Evolutionary conservation across 2,888 invertebrate species (phyloP).

Genomic region (Macaria liturata): DNA sequence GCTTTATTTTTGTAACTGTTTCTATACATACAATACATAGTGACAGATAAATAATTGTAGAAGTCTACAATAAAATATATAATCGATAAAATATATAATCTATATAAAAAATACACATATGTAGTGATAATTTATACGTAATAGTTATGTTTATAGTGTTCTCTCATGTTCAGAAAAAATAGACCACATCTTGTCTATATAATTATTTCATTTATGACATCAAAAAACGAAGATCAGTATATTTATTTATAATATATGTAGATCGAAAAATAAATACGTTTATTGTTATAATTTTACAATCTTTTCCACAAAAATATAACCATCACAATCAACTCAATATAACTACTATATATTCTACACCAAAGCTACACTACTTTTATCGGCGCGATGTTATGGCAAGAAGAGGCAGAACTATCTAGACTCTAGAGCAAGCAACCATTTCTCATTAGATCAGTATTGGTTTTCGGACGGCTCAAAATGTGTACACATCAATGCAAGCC

Average conservation of each 20-base stretch:
- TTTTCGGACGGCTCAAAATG: too few species aligned
- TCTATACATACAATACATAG: not conserved
- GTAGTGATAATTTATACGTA: too few species aligned
- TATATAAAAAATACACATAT: not conserved
- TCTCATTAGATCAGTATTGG: too few species aligned
- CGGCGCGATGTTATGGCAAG: slow-evolving; percentile 12
- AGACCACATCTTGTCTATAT: not conserved
- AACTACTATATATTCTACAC: slow-evolving; percentile 9
- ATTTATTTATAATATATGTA: too few species aligned
- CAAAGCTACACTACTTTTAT: too few species aligned
- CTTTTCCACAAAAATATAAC: too few species aligned
- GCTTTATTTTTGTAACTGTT: too few species aligned
- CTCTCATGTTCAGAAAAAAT: not conserved
- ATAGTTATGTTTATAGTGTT: too few species aligned
- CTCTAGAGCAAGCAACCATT: too few species aligned
- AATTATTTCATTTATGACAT: not conserved
- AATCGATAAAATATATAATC: not conserved
- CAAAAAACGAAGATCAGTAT: not conserved
- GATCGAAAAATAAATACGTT: too few species aligned
- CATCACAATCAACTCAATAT: slow-evolving; percentile 2
- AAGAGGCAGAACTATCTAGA: not conserved
- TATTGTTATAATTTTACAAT: too few species aligned
- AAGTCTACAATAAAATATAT: not conserved
- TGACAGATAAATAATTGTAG: not conserved
- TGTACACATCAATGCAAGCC: too few species aligned